Evolutionary conservation across 2,888 invertebrate species (phyloP).

Genomic region (Sarcophaga rosellei): DNA sequence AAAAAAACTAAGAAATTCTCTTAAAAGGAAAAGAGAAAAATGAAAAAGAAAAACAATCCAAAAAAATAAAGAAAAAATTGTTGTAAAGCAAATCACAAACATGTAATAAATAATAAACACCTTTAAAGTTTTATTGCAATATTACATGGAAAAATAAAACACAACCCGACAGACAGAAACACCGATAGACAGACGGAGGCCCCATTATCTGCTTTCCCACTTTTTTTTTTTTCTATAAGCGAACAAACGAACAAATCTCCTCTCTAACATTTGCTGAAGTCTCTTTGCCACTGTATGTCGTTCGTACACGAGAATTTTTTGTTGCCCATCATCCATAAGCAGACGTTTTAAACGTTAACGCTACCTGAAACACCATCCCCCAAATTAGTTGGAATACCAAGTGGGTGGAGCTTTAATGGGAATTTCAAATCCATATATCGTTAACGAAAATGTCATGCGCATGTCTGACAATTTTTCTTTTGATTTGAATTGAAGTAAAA

Average conservation of each 20-base stretch:
- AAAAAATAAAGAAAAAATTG: conserved; percentile 34
- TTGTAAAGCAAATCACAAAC: conserved; percentile 70
- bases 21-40: conserved; percentile 10
- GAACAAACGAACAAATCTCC: too few species aligned
- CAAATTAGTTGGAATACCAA: neutral
- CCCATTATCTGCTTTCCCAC: neutral
- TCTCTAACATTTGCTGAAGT: too few species aligned
- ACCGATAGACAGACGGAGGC: neutral
- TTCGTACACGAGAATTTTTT: conserved; percentile 8
- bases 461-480: conserved; percentile 41
- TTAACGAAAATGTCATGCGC: conserved; percentile 42
- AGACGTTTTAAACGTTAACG: neutral
- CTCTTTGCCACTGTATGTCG: too few species aligned
- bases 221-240: too few species aligned
- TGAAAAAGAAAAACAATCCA: conserved; percentile 24
- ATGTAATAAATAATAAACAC: conserved; percentile 73
- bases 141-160: conserved; percentile 38
- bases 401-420: conserved; percentile 55
- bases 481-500: neutral
- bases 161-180: conserved; percentile 30
- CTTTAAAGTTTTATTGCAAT: conserved; percentile 72
- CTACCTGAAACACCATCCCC: conserved; percentile 33
- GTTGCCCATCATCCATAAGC: conserved; percentile 2
- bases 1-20: neutral
- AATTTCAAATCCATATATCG: neutral